phyloP scores from a whole-genome alignment of 1,140 invertebrate species.

The Pogonomyrmex californicus region DNA sequence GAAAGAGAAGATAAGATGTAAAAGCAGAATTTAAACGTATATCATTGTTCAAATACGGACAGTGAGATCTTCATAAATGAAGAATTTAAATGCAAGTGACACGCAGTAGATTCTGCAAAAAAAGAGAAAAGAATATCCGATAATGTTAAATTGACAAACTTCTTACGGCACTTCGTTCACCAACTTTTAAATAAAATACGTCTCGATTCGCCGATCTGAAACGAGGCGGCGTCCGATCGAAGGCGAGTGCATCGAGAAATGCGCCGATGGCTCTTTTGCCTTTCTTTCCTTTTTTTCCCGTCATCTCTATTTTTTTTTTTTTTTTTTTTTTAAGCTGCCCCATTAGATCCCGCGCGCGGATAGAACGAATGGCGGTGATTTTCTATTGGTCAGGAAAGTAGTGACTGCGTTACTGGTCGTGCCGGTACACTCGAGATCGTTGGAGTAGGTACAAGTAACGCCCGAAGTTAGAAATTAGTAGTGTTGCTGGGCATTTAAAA shows the following conservation, averaged over 20 bases:
- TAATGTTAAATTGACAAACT: conserved; percentile 63
- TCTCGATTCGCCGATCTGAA: conserved; percentile 57
- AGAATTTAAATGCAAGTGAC: conserved; percentile 55
- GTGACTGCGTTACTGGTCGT: conserved; percentile 50
- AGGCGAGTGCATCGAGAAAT: conserved; percentile 52
- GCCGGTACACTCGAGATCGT: conserved; percentile 71
- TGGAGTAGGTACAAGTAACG: conserved; percentile 82
- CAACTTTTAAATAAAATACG: conserved; percentile 62
- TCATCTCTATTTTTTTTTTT: background rate
- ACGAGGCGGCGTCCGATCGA: conserved; percentile 42
- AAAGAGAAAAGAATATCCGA: conserved; percentile 27
- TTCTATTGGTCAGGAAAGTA: conserved; percentile 69
- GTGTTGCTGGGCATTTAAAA: conserved; percentile 86
- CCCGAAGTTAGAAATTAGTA: conserved; percentile 86
- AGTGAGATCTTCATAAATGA: conserved; percentile 23
- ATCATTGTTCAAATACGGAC: conserved; percentile 7
- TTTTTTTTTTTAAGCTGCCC: conserved; percentile 37
- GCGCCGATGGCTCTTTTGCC: conserved; percentile 43
- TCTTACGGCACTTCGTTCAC: conserved; percentile 49
- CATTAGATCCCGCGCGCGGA: conserved; percentile 60
- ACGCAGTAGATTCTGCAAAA: conserved; percentile 24
- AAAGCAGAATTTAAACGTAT: conserved; percentile 36
- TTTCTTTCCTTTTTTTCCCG: background rate
- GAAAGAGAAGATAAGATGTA: background rate
- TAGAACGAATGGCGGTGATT: conserved; percentile 71